A percentile compares a stretch with the other conserved stretches of the same genome.
Evolutionary conservation across 2,888 invertebrate genomes (phyloP).

Genomic region (Pseudanteris insignis): DNA sequence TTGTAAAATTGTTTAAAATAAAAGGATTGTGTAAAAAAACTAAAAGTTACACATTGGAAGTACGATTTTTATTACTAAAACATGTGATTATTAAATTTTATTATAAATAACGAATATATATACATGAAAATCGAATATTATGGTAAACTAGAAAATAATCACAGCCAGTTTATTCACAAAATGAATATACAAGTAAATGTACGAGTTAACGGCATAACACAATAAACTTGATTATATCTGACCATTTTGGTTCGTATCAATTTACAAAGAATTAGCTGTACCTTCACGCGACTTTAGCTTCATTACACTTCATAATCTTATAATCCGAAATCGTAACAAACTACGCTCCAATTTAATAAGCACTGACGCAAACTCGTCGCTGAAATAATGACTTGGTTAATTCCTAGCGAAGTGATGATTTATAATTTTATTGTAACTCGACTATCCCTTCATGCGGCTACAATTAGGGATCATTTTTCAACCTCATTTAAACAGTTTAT

Average conservation of each 20-base stretch:
- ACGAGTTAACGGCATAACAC: constrained; percentile 15
- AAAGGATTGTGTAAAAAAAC: constrained; percentile 47
- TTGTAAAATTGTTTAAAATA: background rate
- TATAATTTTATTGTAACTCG: too few species aligned
- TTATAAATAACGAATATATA: constrained; percentile 46
- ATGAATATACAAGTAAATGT: constrained; percentile 52
- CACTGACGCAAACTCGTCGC: constrained; percentile 7
- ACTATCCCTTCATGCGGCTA: background rate
- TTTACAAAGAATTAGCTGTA: constrained; percentile 15
- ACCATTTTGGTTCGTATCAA: constrained; percentile 18
- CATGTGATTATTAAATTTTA: constrained; percentile 50
- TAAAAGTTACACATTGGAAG: constrained; percentile 51
- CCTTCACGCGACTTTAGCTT: constrained; percentile 10
- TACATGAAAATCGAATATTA: constrained; percentile 45
- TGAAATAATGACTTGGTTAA: background rate
- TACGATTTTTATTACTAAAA: constrained; percentile 44
- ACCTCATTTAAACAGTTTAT: constrained; percentile 7
- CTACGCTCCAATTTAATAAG: constrained; percentile 14
- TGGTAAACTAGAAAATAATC: constrained; percentile 61
- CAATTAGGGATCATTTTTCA: background rate
- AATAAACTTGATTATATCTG: constrained; percentile 28
- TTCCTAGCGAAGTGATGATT: background rate
- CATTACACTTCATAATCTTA: constrained; percentile 9
- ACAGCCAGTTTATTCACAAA: constrained; percentile 62
- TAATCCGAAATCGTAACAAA: constrained; percentile 12